These are phyloP conservation scores for Acanthaster planci DNA, from an alignment of 35 echinoderm and acorn worm species.

Conservation along the genomic window DNA sequence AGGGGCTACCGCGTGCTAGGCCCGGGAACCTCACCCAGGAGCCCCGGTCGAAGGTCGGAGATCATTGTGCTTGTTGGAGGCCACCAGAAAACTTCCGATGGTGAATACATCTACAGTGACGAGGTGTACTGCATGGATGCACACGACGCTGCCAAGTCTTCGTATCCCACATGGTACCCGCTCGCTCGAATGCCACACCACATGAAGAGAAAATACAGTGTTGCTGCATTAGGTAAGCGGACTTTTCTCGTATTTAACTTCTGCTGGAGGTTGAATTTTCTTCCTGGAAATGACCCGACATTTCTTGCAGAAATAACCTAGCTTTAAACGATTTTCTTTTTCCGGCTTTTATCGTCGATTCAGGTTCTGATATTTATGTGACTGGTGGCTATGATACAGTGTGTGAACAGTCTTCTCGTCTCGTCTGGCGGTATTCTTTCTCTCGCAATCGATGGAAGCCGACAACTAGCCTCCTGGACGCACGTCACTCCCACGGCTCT, in stretches of 20 bases:
- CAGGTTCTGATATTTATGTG: slow-evolving; percentile 58
- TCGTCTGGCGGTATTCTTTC: slow-evolving; percentile 72
- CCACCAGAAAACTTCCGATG: slow-evolving; percentile 51
- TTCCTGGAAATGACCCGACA: no score
- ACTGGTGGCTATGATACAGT: slow-evolving; percentile 74
- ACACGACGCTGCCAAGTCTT: not conserved
- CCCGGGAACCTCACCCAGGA: slow-evolving; percentile 43
- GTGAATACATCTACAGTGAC: slow-evolving; percentile 55
- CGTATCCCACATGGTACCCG: slow-evolving; percentile 45
- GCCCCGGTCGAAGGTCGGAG: slow-evolving; percentile 40
- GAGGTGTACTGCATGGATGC: slow-evolving; percentile 38
- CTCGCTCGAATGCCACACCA: slow-evolving; percentile 66
- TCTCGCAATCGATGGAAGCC: slow-evolving; percentile 66
- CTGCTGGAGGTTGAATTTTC: no score
- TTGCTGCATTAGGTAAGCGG: slow-evolving; percentile 63
- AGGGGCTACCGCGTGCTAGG: slow-evolving; percentile 68
- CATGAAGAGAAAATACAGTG: slow-evolving; percentile 78
- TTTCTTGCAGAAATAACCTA: no score
- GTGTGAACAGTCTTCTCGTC: slow-evolving; percentile 38
- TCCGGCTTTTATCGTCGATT: no score
- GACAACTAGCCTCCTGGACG: slow-evolving; percentile 35
- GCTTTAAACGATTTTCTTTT: no score
- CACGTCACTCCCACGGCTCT: slow-evolving; percentile 71
- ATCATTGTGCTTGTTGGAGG: slow-evolving; percentile 68
- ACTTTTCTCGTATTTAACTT: not conserved